phyloP scores from a whole-genome alignment of 1,140 invertebrate genomes.

The Galendromus occidentalis region DNA sequence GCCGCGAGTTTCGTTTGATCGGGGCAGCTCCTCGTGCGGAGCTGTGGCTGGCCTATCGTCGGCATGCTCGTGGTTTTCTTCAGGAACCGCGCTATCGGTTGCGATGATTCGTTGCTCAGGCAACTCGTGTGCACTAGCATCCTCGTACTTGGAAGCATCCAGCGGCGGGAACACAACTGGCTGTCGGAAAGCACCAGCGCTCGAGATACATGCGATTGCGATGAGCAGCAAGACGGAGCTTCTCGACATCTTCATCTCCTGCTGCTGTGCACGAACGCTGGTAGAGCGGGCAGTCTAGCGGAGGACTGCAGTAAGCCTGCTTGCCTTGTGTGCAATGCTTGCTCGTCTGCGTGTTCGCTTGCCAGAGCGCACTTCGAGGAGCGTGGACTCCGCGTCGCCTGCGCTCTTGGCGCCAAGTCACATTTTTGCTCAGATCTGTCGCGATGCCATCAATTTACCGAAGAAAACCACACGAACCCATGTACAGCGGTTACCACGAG shows the following conservation, averaged over 20 bases:
- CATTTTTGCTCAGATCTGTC: no score
- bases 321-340: background rate
- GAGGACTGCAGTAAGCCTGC: background rate
- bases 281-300: background rate
- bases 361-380: no score
- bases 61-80: conserved; percentile 3
- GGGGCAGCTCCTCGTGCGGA: background rate
- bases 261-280: no score
- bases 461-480: no score
- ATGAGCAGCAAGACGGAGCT: no score
- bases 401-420: no score
- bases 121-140: background rate
- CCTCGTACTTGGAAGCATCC: background rate
- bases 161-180: conserved; percentile 1
- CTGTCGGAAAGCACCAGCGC: background rate
- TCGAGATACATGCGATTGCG: no score
- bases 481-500: no score
- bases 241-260: no score
- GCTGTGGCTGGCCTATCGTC: background rate
- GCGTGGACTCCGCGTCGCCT: no score
- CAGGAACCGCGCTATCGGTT: background rate
- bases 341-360: background rate
- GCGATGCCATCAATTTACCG: no score
- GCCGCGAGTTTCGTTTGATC: background rate
- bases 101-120: background rate